These are phyloP conservation scores for Anisognathus igniventris DNA, from an alignment of 2,797 vertebrate genomes.

Conservation along the genomic window DNA sequence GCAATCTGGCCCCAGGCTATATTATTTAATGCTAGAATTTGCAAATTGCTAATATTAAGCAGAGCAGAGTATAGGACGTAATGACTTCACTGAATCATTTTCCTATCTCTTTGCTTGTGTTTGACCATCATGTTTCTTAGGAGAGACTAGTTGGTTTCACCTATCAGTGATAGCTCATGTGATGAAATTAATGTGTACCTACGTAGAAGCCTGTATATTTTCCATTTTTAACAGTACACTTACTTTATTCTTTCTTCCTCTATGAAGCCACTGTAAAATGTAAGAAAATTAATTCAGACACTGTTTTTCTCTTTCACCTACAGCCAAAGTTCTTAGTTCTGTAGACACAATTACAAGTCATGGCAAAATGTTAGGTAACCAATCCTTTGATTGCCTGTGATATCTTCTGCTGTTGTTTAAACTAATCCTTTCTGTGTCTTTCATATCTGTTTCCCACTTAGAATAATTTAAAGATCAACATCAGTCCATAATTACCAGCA, in stretches of 20 bases:
- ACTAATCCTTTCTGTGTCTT: neutral
- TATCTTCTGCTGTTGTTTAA: neutral
- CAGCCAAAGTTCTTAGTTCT: neutral
- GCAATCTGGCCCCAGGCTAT: neutral
- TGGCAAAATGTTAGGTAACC: neutral
- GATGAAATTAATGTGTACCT: neutral
- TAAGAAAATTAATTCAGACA: neutral
- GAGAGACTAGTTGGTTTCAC: neutral
- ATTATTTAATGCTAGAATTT: neutral
- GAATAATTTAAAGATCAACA: neutral
- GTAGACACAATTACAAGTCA: neutral
- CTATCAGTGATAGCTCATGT: neutral
- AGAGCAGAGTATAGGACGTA: neutral
- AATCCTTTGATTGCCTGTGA: neutral
- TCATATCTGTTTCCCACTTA: neutral
- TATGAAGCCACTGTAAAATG: neutral
- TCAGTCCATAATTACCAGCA: neutral
- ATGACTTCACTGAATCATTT: neutral
- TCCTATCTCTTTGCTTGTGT: neutral
- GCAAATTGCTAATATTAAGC: constrained; percentile 8
- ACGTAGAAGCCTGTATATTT: neutral
- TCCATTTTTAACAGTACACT: neutral
- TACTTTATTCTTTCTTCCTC: neutral
- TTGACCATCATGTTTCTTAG: neutral
- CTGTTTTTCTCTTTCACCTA: neutral